Percentiles rank a stretch among this genome's conserved stretches.
phyloP scores from a whole-genome alignment of 2,113 vertebrate genomes.

The Strix uralensis region DNA sequence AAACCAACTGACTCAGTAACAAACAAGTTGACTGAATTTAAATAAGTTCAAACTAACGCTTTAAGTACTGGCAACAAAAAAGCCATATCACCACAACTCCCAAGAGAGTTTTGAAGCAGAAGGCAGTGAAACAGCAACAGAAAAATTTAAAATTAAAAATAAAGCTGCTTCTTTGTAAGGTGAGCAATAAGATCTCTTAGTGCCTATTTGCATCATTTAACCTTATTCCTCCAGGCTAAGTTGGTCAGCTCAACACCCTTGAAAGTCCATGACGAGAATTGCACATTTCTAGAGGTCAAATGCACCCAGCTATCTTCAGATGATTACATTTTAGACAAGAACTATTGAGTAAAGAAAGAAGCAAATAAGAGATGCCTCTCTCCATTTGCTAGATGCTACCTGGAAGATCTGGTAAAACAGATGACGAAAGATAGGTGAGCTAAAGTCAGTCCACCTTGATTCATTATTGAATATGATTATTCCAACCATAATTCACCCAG shows the following conservation, averaged over 20 bases:
- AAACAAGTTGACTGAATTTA: not conserved
- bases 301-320: not conserved
- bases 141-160: too few species aligned
- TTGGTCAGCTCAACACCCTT: not conserved
- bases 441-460: not conserved
- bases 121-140: not conserved
- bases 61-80: not conserved
- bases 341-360: not conserved
- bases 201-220: not conserved
- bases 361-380: not conserved
- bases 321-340: not conserved
- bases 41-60: not conserved
- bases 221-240: not conserved
- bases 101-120: not conserved
- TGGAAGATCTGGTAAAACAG: not conserved
- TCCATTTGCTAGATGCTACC: not conserved
- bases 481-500: not conserved
- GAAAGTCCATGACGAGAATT: not conserved
- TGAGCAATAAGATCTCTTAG: not conserved
- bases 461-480: not conserved
- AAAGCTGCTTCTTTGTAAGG: not conserved
- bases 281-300: not conserved
- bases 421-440: not conserved
- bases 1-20: not conserved
- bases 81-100: not conserved